phyloP scores from a whole-genome alignment of 1,140 invertebrate genomes.

The Polyergus mexicanus region DNA sequence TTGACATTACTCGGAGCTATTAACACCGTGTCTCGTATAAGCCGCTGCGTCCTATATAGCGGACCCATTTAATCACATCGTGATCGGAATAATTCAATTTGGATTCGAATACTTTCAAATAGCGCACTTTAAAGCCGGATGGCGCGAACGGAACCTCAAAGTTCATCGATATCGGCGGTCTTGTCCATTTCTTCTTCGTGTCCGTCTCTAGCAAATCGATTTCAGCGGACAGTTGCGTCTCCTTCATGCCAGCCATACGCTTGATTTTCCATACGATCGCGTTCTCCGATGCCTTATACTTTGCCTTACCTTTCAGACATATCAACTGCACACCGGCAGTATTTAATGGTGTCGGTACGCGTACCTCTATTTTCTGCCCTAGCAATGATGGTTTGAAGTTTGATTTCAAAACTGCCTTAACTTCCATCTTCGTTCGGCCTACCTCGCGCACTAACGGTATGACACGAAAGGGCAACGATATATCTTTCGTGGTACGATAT shows the following conservation, averaged over 20 bases:
- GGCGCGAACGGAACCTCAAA: constrained; percentile 99
- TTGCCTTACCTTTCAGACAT: constrained; percentile 99
- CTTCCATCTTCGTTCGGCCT: constrained; percentile 99
- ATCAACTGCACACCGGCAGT: constrained; percentile 99
- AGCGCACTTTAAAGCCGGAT: constrained; percentile 99
- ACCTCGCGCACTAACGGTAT: constrained; percentile 99
- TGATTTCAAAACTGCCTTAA: constrained; percentile 99
- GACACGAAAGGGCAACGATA: constrained; percentile 99
- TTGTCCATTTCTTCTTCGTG: constrained; percentile 99
- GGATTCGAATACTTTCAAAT: constrained; percentile 99
- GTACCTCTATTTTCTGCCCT: constrained; percentile 99
- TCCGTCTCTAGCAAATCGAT: constrained; percentile 99
- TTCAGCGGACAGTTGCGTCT: constrained; percentile 99
- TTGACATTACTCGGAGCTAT: constrained; percentile 72
- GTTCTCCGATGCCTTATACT: constrained; percentile 99
- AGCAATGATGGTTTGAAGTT: constrained; percentile 99
- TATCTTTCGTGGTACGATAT: constrained; percentile 99
- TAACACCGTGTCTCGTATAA: constrained; percentile 99
- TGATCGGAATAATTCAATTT: constrained; percentile 99
- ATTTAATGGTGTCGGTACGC: constrained; percentile 99
- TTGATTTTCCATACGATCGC: constrained; percentile 99
- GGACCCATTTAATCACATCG: constrained; percentile 99
- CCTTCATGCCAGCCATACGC: constrained; percentile 99
- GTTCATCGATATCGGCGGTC: constrained; percentile 99
- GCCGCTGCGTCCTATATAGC: constrained; percentile 99